Percentiles rank a stretch among this genome's conserved stretches.
phyloP scores from a whole-genome alignment of 2,797 vertebrate genomes.

The Natrix natrix region DNA sequence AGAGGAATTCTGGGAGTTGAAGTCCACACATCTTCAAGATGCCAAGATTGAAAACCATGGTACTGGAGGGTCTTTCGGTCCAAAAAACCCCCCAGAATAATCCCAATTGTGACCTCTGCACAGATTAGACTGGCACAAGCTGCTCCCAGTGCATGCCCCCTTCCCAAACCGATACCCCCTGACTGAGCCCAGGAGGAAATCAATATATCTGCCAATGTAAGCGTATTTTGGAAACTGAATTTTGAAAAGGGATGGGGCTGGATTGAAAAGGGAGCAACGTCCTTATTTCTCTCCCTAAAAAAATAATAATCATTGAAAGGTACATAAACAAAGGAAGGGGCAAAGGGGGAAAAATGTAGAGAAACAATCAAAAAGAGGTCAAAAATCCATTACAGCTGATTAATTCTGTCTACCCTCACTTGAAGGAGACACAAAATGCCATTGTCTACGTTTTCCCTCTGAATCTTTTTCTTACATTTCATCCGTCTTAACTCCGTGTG shows the following conservation, averaged over 20 bases:
- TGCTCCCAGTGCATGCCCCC: not conserved
- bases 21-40: not conserved
- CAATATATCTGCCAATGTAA: not conserved
- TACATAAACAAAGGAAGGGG: not conserved
- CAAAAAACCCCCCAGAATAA: not conserved
- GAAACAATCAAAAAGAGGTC: not conserved
- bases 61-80: not conserved
- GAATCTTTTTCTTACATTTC: not conserved
- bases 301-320: not conserved
- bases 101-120: not conserved
- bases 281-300: not conserved
- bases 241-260: not conserved
- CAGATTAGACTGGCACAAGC: not conserved
- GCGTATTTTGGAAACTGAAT: not conserved
- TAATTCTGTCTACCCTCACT: slow-evolving; percentile 22
- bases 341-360: not conserved
- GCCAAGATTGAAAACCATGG: not conserved
- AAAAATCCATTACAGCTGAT: slow-evolving; percentile 47
- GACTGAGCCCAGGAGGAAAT: not conserved
- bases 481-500: not conserved
- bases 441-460: slow-evolving; percentile 44
- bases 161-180: not conserved
- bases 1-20: not conserved
- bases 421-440: slow-evolving; percentile 25
- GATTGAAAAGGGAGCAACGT: not conserved